Evolutionary conservation across 2,113 vertebrate genomes (phyloP).

Genomic region (Melozone crissalis): DNA sequence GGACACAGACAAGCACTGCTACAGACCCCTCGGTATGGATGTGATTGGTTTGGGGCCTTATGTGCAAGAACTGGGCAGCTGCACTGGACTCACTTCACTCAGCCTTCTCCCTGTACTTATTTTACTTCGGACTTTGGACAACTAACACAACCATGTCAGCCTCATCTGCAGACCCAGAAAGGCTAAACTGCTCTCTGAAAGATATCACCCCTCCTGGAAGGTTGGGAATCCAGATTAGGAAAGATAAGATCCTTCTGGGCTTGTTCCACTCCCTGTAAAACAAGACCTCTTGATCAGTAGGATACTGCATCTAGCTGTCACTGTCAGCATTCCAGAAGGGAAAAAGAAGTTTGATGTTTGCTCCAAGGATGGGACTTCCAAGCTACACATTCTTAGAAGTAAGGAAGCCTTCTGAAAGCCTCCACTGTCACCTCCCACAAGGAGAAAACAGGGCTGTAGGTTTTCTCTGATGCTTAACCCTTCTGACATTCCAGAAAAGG

Average conservation of each 20-base stretch:
- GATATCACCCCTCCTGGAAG: neutral
- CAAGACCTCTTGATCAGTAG: rapidly evolving
- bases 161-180: neutral
- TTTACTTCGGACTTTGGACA: neutral
- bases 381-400: neutral
- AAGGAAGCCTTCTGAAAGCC: neutral
- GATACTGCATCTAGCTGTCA: neutral
- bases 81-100: neutral
- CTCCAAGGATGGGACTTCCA: neutral
- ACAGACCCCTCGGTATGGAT: rapidly evolving
- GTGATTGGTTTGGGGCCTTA: neutral
- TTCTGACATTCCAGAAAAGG: neutral
- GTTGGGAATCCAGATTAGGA: neutral
- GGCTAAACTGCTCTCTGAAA: neutral
- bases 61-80: neutral
- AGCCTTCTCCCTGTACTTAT: neutral
- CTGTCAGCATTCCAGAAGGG: neutral
- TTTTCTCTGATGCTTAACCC: neutral
- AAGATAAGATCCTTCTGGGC: neutral
- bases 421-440: neutral
- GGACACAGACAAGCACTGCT: neutral
- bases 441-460: neutral
- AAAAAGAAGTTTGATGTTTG: neutral
- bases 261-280: neutral
- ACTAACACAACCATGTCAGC: rapidly evolving